A percentile compares a stretch with the other conserved stretches of the same genome.
phyloP scores from a whole-genome alignment of 1,140 invertebrate species.

The Trichonephila clavipes region DNA sequence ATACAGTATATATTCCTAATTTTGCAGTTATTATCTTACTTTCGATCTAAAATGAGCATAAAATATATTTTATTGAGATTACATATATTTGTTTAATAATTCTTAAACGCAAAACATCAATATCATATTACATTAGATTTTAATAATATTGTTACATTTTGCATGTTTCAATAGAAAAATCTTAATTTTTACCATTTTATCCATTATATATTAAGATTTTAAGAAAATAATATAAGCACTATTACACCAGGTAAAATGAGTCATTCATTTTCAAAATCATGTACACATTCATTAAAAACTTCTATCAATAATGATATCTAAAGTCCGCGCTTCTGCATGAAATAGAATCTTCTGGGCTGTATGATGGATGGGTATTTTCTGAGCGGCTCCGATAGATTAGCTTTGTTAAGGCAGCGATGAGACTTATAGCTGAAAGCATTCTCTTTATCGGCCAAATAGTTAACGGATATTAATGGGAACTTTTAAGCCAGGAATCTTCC shows the following conservation, averaged over 20 bases:
- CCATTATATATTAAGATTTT: too few relatives aligned
- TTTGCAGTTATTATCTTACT: too few relatives aligned
- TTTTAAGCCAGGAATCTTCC: neutral
- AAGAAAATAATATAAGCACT: too few relatives aligned
- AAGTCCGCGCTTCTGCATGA: neutral
- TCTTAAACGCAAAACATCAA: too few relatives aligned
- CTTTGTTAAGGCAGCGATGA: neutral
- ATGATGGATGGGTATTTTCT: slow-evolving; percentile 44
- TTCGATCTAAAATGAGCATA: too few relatives aligned
- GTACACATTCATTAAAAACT: neutral
- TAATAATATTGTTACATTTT: too few relatives aligned
- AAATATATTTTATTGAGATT: too few relatives aligned
- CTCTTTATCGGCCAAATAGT: slow-evolving; percentile 21
- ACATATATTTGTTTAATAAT: too few relatives aligned
- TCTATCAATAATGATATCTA: neutral
- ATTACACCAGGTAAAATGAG: neutral
- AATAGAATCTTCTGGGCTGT: neutral
- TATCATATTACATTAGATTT: too few relatives aligned
- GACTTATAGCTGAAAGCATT: neutral
- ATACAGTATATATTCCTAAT: too few relatives aligned
- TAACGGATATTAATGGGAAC: slow-evolving; percentile 22
- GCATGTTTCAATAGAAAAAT: too few relatives aligned
- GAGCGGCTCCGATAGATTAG: slow-evolving; percentile 28
- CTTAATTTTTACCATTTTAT: too few relatives aligned
- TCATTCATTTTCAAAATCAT: neutral